Evolutionary conservation across 2,888 invertebrate species (phyloP), one percentile per base, ranked within the genome.

Genomic region (Rugalucina vietnamica): DNA sequence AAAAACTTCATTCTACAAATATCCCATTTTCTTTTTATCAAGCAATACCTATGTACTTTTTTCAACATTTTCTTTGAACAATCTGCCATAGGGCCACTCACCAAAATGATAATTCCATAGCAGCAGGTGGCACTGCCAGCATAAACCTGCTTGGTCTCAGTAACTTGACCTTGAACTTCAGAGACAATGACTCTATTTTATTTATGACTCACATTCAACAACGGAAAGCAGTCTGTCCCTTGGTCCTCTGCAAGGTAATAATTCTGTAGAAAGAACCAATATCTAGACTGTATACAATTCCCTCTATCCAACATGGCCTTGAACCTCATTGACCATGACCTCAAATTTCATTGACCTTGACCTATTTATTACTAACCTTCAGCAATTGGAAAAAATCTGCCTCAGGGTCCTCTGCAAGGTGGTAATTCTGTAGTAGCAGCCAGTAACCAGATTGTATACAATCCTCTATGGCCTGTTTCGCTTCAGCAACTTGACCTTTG

Each of bases 181-280:
- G n/a, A n/a, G n/a, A n/a, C n/a, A n/a, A n/a, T n/a, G n/a, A n/a
- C n/a, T n/a, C n/a, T n/a, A n/a, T n/a, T n/a, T n/a, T n/a, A n/a
- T n/a, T n/a, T n/a, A n/a, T n/a, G n/a, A n/a, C n/a, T n/a, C n/a
- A 94, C 94, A 93, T 93, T 93, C 1, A 94, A 79, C 37, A 93
- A 82, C 54, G 87, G 80, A 78, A 92, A 92, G 82, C 93, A 91
- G 18, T 90, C 88, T 34, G 57, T 82, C 34, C 91, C 90, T 73
- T 91, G 91, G 73, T 89, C 85, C 76, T 91, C 90, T 24, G 93
- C 90, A 71, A 94, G 90, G 83, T 94, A 93, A 73, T 93, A 93
- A 85, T 94, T 94, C 88, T 94, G 93, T 54, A 94, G 79, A 10
- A 94, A 89, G 24, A 94, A 90, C 94, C 94, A 94, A 87, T 93